A percentile compares a stretch with the other conserved stretches of the same genome.
phyloP scores from a whole-genome alignment of 1,140 invertebrate species.

The Diploscapter pachys region DNA sequence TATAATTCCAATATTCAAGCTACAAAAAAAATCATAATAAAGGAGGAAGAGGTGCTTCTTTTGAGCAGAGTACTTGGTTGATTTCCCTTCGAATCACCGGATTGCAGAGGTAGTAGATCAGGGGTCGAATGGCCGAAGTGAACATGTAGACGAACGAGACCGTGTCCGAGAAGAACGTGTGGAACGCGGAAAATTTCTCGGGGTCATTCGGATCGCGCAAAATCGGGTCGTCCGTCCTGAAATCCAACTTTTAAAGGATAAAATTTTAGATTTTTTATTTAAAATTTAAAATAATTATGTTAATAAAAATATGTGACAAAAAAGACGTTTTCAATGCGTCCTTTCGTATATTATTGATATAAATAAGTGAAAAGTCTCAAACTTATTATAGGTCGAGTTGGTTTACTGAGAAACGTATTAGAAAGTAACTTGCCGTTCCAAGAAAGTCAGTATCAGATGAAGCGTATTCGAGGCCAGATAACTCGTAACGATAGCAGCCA shows the following conservation, averaged over 20 bases:
- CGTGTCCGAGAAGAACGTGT: conserved; percentile 50
- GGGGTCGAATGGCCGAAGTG: conserved; percentile 49
- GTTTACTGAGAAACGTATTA: too few species aligned
- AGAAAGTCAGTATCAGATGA: conserved; percentile 47
- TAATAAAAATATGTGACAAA: too few species aligned
- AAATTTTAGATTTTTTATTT: too few species aligned
- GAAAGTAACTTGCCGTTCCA: conserved; percentile 39
- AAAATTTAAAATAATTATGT: too few species aligned
- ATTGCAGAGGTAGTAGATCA: conserved; percentile 52
- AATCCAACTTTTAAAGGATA: not conserved
- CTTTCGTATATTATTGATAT: too few species aligned
- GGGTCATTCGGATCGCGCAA: conserved; percentile 45
- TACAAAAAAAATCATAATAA: too few species aligned
- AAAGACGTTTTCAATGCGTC: too few species aligned
- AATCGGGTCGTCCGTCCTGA: conserved; percentile 41
- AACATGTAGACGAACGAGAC: conserved; percentile 53
- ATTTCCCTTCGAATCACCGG: conserved; percentile 41
- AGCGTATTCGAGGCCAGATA: conserved; percentile 49
- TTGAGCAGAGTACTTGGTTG: not conserved
- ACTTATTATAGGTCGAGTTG: too few species aligned
- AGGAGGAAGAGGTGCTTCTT: too few species aligned
- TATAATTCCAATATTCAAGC: too few species aligned
- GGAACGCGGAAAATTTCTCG: conserved; percentile 48
- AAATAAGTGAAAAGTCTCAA: too few species aligned
- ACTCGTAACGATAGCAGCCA: conserved; percentile 45